phyloP scores from a whole-genome alignment of 2,113 vertebrate species.

The Myotis brandtii region DNA sequence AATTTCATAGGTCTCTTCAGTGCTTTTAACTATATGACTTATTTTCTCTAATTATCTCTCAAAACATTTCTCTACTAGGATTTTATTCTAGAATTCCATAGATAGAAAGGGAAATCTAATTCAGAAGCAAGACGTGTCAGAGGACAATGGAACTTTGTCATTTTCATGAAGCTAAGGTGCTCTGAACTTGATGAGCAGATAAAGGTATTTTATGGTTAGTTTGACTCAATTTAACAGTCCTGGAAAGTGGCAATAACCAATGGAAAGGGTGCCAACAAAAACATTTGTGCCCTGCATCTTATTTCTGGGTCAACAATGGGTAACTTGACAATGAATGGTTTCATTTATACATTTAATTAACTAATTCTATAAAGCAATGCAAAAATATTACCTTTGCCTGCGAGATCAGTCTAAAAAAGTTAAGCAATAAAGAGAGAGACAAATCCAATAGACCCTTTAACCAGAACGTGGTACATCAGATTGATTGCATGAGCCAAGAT shows the following conservation, averaged over 20 bases:
- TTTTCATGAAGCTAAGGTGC: conserved; percentile 1
- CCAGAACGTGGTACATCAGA: not conserved
- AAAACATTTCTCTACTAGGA: not conserved
- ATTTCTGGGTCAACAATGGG: not conserved
- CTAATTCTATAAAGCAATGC: conserved; percentile 10
- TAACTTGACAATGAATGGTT: conserved; percentile 33
- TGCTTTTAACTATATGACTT: not conserved
- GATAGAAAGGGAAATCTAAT: not conserved
- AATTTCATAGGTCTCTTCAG: not conserved
- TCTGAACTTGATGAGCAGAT: conserved; percentile 62
- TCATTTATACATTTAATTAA: conserved; percentile 43
- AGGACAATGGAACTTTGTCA: conserved; percentile 45
- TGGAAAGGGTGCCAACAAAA: conserved; percentile 3
- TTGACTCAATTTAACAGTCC: conserved; percentile 49
- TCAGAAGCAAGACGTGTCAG: conserved; percentile 27
- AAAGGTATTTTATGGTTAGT: conserved; percentile 47
- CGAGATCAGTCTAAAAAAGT: not conserved
- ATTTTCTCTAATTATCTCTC: conserved; percentile 23
- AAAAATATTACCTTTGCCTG: conserved; percentile 41
- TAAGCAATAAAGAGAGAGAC: not conserved
- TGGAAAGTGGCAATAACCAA: not conserved
- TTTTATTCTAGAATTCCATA: conserved; percentile 33
- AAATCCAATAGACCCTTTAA: not conserved
- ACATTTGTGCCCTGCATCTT: not conserved
- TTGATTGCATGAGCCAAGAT: not conserved